Conservation (phyloP, 23 tunicate species). For the Ciona savignyi region DNA sequence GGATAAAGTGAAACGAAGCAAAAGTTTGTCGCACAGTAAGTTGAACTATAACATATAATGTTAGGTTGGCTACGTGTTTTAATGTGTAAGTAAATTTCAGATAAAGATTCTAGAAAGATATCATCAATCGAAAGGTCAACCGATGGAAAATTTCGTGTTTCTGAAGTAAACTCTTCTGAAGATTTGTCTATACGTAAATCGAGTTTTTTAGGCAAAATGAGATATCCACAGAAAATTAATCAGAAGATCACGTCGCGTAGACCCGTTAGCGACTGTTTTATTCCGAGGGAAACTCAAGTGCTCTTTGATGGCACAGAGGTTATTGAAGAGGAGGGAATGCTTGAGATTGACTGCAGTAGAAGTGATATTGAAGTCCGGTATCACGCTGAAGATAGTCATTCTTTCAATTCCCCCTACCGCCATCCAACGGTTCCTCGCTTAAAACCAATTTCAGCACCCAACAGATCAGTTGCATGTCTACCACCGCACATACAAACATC, state of each 20-base stretch:
- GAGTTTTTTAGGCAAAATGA: too few species aligned
- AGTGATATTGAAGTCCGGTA: conserved; percentile 86
- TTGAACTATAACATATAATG: not conserved
- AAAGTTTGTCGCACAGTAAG: conserved; percentile 5
- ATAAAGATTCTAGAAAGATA: not conserved
- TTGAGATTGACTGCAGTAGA: conserved; percentile 84
- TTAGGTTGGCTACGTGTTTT: not conserved
- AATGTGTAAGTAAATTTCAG: not conserved
- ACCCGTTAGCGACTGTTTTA: conserved; percentile 40
- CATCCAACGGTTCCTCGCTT: not conserved
- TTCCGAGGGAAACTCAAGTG: conserved; percentile 4
- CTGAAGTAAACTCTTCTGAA: not conserved
- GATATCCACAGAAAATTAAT: not conserved
- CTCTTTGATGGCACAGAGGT: not conserved
- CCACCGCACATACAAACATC: not conserved
- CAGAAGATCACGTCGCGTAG: conserved; percentile 3
- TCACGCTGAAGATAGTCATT: not conserved
- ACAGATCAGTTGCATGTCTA: not conserved
- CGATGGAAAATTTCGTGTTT: conserved; percentile 74
- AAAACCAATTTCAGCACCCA: not conserved
- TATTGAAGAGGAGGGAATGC: conserved; percentile 26
- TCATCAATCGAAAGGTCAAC: conserved; percentile 49
- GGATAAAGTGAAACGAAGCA: not conserved
- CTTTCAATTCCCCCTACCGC: not conserved
- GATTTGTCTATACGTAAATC: not conserved